A percentile compares a stretch with the other conserved stretches of the same genome.
These are phyloP conservation scores for Oligia fasciuncula DNA, from an alignment of 2,888 invertebrate genomes.

Conservation along the genomic window DNA sequence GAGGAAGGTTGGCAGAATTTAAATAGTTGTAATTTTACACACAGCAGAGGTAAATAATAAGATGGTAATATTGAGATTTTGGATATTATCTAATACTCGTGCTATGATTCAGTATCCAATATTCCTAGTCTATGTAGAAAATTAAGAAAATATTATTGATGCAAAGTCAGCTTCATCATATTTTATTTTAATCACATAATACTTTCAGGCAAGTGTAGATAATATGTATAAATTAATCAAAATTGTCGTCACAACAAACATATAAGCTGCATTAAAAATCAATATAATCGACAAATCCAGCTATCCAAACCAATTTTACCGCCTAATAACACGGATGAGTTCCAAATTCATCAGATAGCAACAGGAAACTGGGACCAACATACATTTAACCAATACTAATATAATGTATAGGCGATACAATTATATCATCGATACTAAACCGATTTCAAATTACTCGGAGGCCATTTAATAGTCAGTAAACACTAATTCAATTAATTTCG, in stretches of 20 bases:
- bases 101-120: neutral
- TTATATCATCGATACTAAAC: constrained; percentile 53
- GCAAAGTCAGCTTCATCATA: neutral
- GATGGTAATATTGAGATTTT: neutral
- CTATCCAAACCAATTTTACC: constrained; percentile 10
- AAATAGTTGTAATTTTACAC: neutral
- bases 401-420: constrained; percentile 45
- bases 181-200: neutral
- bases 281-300: constrained; percentile 14
- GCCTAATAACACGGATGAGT: constrained; percentile 15
- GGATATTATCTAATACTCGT: neutral
- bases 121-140: neutral
- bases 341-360: constrained; percentile 36
- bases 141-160: too few species aligned
- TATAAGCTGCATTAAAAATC: neutral
- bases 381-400: constrained; percentile 8
- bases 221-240: neutral
- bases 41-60: neutral
- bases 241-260: neutral
- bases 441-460: constrained; percentile 54
- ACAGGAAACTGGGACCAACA: constrained; percentile 42
- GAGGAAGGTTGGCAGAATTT: neutral
- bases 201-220: neutral
- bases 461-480: constrained; percentile 61
- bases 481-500: constrained; percentile 67